Percentiles rank a stretch among this genome's conserved stretches.
These are phyloP conservation scores for Micropoecilia bifurca DNA, from an alignment of 2,797 vertebrate genomes.

Conservation along the genomic window DNA sequence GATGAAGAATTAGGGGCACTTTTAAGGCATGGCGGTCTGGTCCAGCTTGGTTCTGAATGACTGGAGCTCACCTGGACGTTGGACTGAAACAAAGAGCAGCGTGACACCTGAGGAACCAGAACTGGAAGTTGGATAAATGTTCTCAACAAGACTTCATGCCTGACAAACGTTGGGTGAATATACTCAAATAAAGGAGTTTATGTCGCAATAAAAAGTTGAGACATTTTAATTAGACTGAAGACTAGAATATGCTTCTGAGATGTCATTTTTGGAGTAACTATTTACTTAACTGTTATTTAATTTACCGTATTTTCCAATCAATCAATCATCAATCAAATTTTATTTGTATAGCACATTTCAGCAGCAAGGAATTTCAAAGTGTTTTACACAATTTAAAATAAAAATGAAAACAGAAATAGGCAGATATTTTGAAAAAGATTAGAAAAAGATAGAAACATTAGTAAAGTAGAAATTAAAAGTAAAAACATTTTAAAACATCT, in stretches of 20 bases:
- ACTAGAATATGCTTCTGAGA: background rate
- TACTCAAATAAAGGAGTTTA: background rate
- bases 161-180: background rate
- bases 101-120: constrained; percentile 32
- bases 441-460: too few species aligned
- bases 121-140: background rate
- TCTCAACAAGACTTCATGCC: background rate
- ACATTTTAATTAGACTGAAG: background rate
- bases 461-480: too few species aligned
- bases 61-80: constrained; percentile 39
- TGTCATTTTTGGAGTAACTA: background rate
- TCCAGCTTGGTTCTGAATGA: constrained; percentile 62
- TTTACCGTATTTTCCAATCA: too few species aligned
- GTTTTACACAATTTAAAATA: too few species aligned
- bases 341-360: too few species aligned
- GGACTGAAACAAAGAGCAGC: constrained; percentile 62
- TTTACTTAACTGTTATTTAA: background rate
- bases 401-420: too few species aligned
- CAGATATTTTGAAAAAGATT: too few species aligned
- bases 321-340: too few species aligned
- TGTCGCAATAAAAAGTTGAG: background rate
- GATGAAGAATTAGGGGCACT: constrained; percentile 61
- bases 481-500: too few species aligned
- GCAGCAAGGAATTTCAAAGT: too few species aligned
- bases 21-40: constrained; percentile 37